phyloP scores from a whole-genome alignment of 1,140 invertebrate species.

The Antheraea mylitta region DNA sequence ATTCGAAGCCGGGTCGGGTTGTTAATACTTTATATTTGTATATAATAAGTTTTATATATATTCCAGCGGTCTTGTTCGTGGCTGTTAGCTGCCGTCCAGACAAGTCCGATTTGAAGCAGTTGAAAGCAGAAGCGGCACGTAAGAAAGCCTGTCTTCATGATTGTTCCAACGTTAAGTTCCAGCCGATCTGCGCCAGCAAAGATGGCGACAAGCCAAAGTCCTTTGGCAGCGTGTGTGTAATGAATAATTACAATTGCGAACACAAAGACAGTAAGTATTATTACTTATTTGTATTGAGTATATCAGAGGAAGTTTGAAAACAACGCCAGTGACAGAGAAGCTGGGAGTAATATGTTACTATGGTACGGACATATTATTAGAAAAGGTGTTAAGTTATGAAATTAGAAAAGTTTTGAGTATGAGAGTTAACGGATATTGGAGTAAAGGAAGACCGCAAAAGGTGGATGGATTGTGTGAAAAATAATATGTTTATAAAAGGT shows the following conservation, averaged over 20 bases:
- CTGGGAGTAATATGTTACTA: too few relatives aligned
- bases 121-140: conserved; percentile 68
- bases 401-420: too few relatives aligned
- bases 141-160: conserved; percentile 76
- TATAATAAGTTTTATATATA: background rate
- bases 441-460: too few relatives aligned
- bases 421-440: too few relatives aligned
- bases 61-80: conserved; percentile 52
- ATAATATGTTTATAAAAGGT: too few relatives aligned
- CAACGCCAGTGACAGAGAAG: too few relatives aligned
- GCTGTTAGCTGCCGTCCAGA: conserved; percentile 60
- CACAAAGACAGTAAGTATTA: conserved; percentile 76
- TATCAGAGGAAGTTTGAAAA: too few relatives aligned
- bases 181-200: conserved; percentile 79
- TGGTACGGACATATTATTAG: too few relatives aligned
- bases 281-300: background rate
- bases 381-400: too few relatives aligned
- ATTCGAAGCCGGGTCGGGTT: too few relatives aligned
- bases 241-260: conserved; percentile 81
- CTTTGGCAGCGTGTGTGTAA: conserved; percentile 78
- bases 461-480: too few relatives aligned
- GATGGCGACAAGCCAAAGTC: conserved; percentile 73
- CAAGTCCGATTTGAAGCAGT: conserved; percentile 67
- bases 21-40: background rate
- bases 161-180: conserved; percentile 62